Evolutionary conservation across 2,797 vertebrate genomes (phyloP), one percentile per base, ranked within the genome.

Genomic region (Trachurus trachurus): DNA sequence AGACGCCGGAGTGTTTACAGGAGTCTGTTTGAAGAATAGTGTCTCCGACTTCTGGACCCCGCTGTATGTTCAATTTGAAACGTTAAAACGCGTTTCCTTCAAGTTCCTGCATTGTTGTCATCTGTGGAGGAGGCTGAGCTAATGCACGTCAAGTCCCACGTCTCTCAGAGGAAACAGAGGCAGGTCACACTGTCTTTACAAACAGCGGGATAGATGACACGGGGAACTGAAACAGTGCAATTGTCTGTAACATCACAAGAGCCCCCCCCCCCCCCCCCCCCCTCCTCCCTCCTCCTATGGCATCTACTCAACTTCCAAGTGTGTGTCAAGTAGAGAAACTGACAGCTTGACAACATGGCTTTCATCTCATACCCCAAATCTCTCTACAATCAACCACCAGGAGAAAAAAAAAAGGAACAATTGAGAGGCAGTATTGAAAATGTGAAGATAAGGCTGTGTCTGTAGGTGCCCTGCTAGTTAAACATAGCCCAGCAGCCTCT

Each of bases 401-500:
- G 45, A 59, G 5, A 64, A 61, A 40, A 40, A 40, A 64, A 71
- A 63, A 67, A 75, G 64, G 59, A 76, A 88, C 69, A 89, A 84
- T 81, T 82, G 81, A 89, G 79, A 86, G 82, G 45, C 74, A 16
- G 78, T 71, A 75, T 44, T 88, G 76, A 83, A 82, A 88, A 80
- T 61, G 69, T 74, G 87, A 88, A 82, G 87, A 90, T 78, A 70
- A 84, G 71, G 59, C 79, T 77, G 80, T 74, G 86, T 91, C 79
- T 86, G 85, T 84, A 82, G 88, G 81, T 88, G 92, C 88, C 86
- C 91, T 74, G 82, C 87, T 92, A 88, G 93, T 95, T 94, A 94
- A 94, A 93, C 89, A 92, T 92, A 92, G 93, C 86, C 77, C 88
- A 90, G 76, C 88, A 81, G 86, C 77, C 81, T 85, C 92, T 93